Conservation (phyloP, 2,888 invertebrate species). For the Drosophila diplacantha region DNA sequence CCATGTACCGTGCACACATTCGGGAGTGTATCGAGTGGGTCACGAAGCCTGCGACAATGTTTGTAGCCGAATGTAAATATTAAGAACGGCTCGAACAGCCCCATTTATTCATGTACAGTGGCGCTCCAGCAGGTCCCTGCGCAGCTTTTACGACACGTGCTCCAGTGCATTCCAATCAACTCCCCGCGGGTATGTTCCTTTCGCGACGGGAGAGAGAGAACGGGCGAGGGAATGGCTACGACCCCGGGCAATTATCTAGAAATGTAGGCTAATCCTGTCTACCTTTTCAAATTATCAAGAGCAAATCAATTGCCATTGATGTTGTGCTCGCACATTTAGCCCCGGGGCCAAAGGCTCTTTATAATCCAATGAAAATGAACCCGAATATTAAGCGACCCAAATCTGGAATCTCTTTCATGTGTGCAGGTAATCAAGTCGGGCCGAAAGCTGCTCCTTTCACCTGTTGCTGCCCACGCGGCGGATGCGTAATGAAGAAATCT, state of each 20-base stretch:
- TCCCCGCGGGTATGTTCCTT: slow-evolving; percentile 7
- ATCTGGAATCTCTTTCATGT: slow-evolving; percentile 46
- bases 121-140: slow-evolving; percentile 3
- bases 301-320: slow-evolving; percentile 50
- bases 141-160: slow-evolving; percentile 28
- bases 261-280: slow-evolving; percentile 35
- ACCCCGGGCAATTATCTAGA: slow-evolving; percentile 31
- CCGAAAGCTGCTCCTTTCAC: slow-evolving; percentile 29
- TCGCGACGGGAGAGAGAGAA: not conserved
- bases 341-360: slow-evolving; percentile 16
- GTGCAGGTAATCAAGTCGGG: slow-evolving; percentile 34
- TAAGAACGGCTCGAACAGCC: slow-evolving; percentile 18
- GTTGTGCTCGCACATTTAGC: slow-evolving; percentile 28
- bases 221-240: not conserved
- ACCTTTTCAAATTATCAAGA: slow-evolving; percentile 44
- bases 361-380: slow-evolving; percentile 44
- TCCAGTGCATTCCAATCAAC: slow-evolving; percentile 37
- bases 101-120: slow-evolving; percentile 16
- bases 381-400: slow-evolving; percentile 43
- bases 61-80: slow-evolving; percentile 43
- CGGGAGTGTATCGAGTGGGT: slow-evolving; percentile 21
- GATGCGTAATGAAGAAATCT: slow-evolving; percentile 47
- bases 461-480: slow-evolving; percentile 33
- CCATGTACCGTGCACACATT: slow-evolving; percentile 16
- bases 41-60: slow-evolving; percentile 40